Percentiles rank a stretch among this genome's conserved stretches.
phyloP scores from a whole-genome alignment of 2,113 vertebrate species.

The Rhabdornis inornatus region DNA sequence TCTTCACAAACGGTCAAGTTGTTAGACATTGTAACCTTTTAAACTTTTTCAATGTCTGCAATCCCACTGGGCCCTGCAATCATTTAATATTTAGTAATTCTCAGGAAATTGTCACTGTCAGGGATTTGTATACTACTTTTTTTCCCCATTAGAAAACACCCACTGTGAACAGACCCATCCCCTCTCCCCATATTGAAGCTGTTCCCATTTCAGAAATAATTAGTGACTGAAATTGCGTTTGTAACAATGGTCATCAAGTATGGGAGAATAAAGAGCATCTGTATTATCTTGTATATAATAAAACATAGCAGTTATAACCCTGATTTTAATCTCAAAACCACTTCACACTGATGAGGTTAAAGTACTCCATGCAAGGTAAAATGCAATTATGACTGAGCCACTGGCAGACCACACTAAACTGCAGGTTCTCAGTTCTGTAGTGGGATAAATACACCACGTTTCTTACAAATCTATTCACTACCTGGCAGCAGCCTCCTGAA shows the following conservation, averaged over 20 bases:
- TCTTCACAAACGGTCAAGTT: not conserved
- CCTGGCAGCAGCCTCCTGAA: slow-evolving; percentile 82
- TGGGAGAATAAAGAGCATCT: not conserved
- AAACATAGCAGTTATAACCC: not conserved
- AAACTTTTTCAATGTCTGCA: not conserved
- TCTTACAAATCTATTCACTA: slow-evolving; percentile 45
- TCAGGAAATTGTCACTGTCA: not conserved
- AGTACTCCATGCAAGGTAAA: not conserved
- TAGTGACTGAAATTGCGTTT: not conserved
- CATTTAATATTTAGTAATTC: not conserved
- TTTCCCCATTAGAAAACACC: not conserved
- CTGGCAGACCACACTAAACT: not conserved
- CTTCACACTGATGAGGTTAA: not conserved
- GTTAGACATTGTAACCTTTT: not conserved
- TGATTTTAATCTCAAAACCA: not conserved
- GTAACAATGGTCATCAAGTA: not conserved
- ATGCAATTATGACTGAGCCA: not conserved
- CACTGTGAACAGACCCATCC: not conserved
- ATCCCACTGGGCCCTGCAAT: not conserved
- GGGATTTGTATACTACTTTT: not conserved
- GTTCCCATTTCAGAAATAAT: not conserved
- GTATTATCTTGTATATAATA: not conserved
- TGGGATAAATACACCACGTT: not conserved
- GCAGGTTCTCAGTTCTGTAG: not conserved
- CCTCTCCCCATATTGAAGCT: not conserved